Evolutionary conservation across 2,888 invertebrate genomes (phyloP), one percentile per base, ranked within the genome.

Genomic region (Melieria picta): DNA sequence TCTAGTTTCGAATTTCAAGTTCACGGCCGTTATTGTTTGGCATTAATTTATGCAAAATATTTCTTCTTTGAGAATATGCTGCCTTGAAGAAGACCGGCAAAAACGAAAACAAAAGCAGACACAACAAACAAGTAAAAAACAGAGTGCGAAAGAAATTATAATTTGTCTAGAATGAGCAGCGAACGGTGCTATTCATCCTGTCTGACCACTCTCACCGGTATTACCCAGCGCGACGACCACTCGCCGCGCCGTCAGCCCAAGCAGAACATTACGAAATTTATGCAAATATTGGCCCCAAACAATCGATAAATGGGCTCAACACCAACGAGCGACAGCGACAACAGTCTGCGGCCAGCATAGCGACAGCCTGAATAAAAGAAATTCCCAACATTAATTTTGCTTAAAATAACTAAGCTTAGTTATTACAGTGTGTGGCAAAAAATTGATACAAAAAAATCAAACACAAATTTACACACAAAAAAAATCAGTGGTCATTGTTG

Each of bases 1-100:
- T 50, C 11, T 50, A 50, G 50, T 50, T 50, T 55, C 50, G 62
- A 47, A 69, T 69, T 63, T 62, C 69, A 45, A 63, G 69, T 63
- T 69, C 47, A 69, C 16, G 50, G 10, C 13, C 50, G 16, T 5
- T 5, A 5, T 1, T 30, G 43, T 10, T 48, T 60, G 1, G 16
- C 10, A 13, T 47, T 11, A n/a, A 30, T 68, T 52, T 45, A 46
- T 56, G 45, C 16, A 45, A 47, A 16, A 60, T 4, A 68, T 0
- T 30, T 30, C 30, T 30, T 30, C 30, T 2, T 30, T 2, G 61
- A 66, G 43, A 5, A 42, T 7, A 45, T 46, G 1, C 3, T 11
- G 7, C 16, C 6, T 58, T 56, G 5, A 45, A 11, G 16, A 52
- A 55, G 5, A 55, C 46, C 52, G 56, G 45, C 66, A 45, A 61